phyloP scores from a whole-genome alignment of 2,797 vertebrate species.

The Silurus lanzhouensis region DNA sequence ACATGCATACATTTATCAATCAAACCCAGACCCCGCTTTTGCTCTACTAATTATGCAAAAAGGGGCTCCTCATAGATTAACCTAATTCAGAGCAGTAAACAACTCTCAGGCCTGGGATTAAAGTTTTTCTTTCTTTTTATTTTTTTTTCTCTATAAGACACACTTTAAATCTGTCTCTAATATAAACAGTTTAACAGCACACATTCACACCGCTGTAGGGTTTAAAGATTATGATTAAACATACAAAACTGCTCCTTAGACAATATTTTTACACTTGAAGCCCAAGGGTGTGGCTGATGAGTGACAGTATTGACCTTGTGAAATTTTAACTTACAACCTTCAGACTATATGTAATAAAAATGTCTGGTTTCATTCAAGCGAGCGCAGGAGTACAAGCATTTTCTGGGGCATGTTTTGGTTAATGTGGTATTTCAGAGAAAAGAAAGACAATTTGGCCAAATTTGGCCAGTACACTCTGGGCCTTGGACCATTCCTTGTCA shows the following conservation, averaged over 20 bases:
- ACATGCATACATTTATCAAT: conserved; percentile 11
- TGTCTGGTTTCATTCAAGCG: not conserved
- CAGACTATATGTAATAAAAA: not conserved
- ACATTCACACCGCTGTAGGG: conserved; percentile 50
- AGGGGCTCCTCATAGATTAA: conserved; percentile 73
- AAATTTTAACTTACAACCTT: not conserved
- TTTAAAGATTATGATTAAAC: conserved; percentile 69
- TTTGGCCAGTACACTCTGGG: no score
- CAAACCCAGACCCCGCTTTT: conserved; percentile 48
- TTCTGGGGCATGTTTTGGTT: not conserved
- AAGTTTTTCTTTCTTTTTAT: conserved; percentile 62
- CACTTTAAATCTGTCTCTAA: conserved; percentile 60
- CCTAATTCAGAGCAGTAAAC: conserved; percentile 77
- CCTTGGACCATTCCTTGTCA: no score
- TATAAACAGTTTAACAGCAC: conserved; percentile 55
- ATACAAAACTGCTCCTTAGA: conserved; percentile 55
- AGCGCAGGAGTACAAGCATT: not conserved
- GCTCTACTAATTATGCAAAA: conserved; percentile 80
- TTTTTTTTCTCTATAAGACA: conserved; percentile 53
- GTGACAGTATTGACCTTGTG: not conserved
- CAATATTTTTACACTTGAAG: not conserved
- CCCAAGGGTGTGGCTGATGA: not conserved
- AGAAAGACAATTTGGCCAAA: no score
- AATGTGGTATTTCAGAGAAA: not conserved
- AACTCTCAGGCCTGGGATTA: conserved; percentile 72